Evolutionary conservation across 2,113 vertebrate species (phyloP).

Genomic region (Noctilio leporinus): DNA sequence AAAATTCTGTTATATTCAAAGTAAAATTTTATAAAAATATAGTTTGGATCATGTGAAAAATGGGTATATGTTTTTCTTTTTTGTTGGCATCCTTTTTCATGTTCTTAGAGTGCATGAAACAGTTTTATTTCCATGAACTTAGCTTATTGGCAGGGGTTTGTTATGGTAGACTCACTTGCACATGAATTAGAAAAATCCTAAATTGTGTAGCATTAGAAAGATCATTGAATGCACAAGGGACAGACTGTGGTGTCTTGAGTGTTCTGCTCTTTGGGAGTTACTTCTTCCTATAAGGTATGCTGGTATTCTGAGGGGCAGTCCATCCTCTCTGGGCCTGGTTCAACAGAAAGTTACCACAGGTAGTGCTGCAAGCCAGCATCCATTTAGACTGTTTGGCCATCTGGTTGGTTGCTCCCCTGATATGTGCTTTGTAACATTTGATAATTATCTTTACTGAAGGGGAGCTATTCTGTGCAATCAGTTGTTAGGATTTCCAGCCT

Average conservation of each 20-base stretch:
- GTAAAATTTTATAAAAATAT: background rate
- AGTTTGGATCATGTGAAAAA: background rate
- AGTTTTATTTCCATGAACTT: background rate
- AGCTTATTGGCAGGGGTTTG: background rate
- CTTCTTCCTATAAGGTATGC: background rate
- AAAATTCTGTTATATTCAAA: conserved; percentile 6
- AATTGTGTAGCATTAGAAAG: background rate
- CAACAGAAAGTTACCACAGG: background rate
- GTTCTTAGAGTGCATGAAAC: background rate
- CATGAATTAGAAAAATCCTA: background rate
- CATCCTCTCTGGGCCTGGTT: background rate
- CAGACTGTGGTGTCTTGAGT: background rate
- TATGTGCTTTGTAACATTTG: background rate
- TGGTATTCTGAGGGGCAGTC: background rate
- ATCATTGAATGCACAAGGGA: background rate
- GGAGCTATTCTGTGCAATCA: background rate
- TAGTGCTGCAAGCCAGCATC: background rate
- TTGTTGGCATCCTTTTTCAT: background rate
- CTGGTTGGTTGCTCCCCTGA: background rate
- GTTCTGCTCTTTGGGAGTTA: background rate
- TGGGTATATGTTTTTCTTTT: background rate
- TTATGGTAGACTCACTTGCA: background rate
- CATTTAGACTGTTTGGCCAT: background rate
- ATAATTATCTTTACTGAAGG: background rate
- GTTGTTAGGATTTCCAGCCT: background rate